These are phyloP conservation scores for Zosterops pallidus DNA, from an alignment of 2,113 vertebrate species.

Conservation along the genomic window DNA sequence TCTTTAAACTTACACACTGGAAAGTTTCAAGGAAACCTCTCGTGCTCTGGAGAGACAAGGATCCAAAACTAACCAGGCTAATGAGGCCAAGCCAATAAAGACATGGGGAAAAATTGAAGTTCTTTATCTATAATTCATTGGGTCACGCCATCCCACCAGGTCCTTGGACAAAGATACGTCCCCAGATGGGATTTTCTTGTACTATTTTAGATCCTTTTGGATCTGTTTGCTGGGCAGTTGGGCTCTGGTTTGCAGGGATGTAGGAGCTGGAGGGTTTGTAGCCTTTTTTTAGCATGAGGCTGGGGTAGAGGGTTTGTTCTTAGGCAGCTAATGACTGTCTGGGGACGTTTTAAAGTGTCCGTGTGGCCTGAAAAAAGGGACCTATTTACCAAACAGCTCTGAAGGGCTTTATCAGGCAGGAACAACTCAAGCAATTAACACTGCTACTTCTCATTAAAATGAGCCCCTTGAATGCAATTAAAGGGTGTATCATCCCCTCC, in stretches of 20 bases:
- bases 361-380: not conserved
- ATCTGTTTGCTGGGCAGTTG: not conserved
- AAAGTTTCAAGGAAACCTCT: not conserved
- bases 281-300: not conserved
- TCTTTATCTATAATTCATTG: not conserved
- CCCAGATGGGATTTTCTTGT: not conserved
- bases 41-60: not conserved
- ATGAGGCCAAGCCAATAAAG: not conserved
- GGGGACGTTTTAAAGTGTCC: not conserved
- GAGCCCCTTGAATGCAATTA: not conserved
- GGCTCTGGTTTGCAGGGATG: not conserved
- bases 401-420: not conserved
- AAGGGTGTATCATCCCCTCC: not conserved
- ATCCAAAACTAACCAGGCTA: not conserved
- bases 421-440: not conserved
- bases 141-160: fast-evolving
- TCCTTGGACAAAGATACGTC: not conserved
- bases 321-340: not conserved
- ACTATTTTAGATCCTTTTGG: not conserved
- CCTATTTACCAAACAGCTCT: not conserved
- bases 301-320: not conserved
- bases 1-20: not conserved
- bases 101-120: not conserved
- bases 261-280: not conserved
- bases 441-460: not conserved